Evolutionary conservation across 2,888 invertebrate genomes (phyloP), one percentile per base, ranked within the genome.

Genomic region (Zaprionus lineosus): DNA sequence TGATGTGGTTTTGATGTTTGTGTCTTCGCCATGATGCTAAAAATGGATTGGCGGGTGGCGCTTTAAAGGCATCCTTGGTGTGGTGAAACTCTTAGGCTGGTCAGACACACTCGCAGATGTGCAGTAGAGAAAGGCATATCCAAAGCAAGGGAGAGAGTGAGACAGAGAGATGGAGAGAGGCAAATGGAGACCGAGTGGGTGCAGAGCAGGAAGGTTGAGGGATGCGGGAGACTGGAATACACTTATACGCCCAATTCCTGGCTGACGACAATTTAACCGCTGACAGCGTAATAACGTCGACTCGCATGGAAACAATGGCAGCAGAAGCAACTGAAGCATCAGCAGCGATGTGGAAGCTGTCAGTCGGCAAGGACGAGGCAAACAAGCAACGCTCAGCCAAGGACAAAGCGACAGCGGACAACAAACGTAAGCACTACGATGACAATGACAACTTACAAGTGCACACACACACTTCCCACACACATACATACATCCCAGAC

Each of bases 1-100:
- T 86, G 78, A 74, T 82, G 82, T 69, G 83, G 83, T 82, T 81
- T 82, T 84, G 61, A 74, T 84, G 84, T 72, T 77, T 78, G 78
- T 40, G 66, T 66, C 65, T 70, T 67, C 67, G 55, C 40, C 41
- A 48, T 44, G 37, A 34, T 47, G 36, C 36, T 33, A 50, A 52
- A 60, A 67, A 50, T 57, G 56, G 33, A 34, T 62, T 55, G 40
- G 28, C 46, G 47, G 34, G 14, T 55, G 52, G 47, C 43, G 46
- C 47, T 72, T 74, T 81, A 65, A 77, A 68, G 58, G 48, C 53
- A 48, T 34, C 28, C 40, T 14, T 26, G 3, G 7, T 44, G 29
- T 33, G 37, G 8, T 34, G 33, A 36, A 48, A 59, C 52, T 65
- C 76, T 73, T 63, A 53, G 60, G 59, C 76, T 62, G 52, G 58